Evolutionary conservation across 2,888 invertebrate genomes (phyloP), one percentile per base, ranked within the genome.

Genomic region (Nomada ruficornis): DNA sequence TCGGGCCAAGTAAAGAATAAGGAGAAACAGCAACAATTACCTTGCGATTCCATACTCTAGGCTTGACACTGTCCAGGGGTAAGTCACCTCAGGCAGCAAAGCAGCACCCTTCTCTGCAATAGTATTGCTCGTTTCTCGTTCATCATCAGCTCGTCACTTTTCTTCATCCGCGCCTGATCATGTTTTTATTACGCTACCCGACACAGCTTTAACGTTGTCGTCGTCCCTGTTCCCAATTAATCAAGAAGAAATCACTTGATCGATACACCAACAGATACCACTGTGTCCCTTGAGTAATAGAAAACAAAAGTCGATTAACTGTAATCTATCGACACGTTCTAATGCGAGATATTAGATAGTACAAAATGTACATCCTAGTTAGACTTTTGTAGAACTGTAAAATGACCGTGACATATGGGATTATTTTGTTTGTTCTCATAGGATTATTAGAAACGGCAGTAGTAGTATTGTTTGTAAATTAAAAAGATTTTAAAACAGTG

Each of bases 1-100:
- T 93, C 94, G 92, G 90, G 93, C 93, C 93, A 94, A 94, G 93
- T 94, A 94, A 94, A 93, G 93, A 93, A 92, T 91, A 92, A 91
- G 91, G 92, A 93, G 92, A 92, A 87, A 91, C 92, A 91, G 76
- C 93, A 91, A 89, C 93, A 90, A 92, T 93, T 92, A 92, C 91
- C 91, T 92, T 93, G 91, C 92, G 92, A 93, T 93, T 92, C 91
- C 92, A 91, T 93, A 92, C 91, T 92, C 93, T 93, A 93, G 92
- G 91, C 93, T 92, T 92, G 91, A 93, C 88, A 93, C 91, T 92
- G 93, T 93, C 93, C 93, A 94, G 92, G 94, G 94, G 94, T 94
- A 94, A 94, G 94, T 93, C 90, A 90, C 90, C 92, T 92, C 89
- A 92, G 93, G 91, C 93, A 92, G 92, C 90, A 89, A 90, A 72